Evolutionary conservation across 2,797 vertebrate species (phyloP).

Genomic region (Aeoliscus strigatus): DNA sequence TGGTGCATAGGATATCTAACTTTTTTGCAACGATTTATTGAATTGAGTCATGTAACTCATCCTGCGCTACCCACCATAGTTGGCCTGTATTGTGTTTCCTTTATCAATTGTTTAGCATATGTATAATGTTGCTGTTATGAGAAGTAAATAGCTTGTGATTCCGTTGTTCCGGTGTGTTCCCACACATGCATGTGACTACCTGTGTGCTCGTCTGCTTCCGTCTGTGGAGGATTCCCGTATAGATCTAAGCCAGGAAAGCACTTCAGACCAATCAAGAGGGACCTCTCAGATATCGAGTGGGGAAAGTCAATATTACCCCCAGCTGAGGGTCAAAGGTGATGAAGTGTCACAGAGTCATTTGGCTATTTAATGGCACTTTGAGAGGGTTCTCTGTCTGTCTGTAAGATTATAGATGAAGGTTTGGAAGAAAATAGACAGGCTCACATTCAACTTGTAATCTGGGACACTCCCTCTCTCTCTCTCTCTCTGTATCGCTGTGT

Average conservation of each 20-base stretch:
- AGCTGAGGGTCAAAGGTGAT: conserved; percentile 48
- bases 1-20: no score
- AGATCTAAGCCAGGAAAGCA: conserved; percentile 36
- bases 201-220: conserved; percentile 11
- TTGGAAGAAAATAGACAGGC: conserved; percentile 21
- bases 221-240: conserved; percentile 36
- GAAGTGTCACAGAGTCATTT: conserved; percentile 35
- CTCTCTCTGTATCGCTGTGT: neutral
- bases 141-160: no score
- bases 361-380: conserved; percentile 50
- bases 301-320: conserved; percentile 40
- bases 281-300: conserved; percentile 46
- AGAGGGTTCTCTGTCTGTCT: conserved; percentile 19
- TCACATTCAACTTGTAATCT: conserved; percentile 28
- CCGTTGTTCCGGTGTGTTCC: no score
- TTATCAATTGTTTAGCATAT: no score
- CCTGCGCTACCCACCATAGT: no score
- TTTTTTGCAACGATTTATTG: no score
- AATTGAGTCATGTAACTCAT: no score
- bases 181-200: neutral
- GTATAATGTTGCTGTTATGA: no score
- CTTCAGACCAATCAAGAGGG: conserved; percentile 43
- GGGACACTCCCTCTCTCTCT: conserved; percentile 9
- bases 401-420: conserved; percentile 35
- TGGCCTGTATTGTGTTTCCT: no score